phyloP scores from a whole-genome alignment of 2,888 invertebrate genomes.

The Synanthedon tipuliformis region DNA sequence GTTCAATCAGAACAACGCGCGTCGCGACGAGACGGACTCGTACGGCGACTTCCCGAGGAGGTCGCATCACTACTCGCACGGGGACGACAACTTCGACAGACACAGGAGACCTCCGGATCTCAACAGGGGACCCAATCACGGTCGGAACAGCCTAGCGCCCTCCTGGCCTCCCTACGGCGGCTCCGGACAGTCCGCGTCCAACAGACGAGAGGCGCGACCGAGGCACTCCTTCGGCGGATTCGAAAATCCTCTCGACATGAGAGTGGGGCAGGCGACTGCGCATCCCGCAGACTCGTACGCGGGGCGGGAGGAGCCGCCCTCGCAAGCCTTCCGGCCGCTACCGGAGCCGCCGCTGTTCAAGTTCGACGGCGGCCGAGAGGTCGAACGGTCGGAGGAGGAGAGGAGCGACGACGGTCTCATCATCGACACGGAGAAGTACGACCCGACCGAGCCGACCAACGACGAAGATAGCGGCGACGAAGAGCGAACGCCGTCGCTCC shows the following conservation, averaged over 20 bases:
- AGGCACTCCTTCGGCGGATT: slow-evolving; percentile 39
- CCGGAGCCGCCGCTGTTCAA: slow-evolving; percentile 46
- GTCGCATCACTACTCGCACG: slow-evolving; percentile 28
- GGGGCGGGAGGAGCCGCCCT: slow-evolving; percentile 10
- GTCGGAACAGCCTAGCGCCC: slow-evolving; percentile 15
- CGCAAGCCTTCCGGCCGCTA: slow-evolving; percentile 25
- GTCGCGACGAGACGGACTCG: slow-evolving; percentile 24
- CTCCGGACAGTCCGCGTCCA: slow-evolving; percentile 4
- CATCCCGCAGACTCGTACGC: slow-evolving; percentile 69
- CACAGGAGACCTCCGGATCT: slow-evolving; percentile 9
- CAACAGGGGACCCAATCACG: slow-evolving; percentile 9
- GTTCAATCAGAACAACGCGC: slow-evolving; percentile 15
- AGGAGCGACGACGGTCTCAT: slow-evolving; percentile 69
- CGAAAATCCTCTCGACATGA: slow-evolving; percentile 49
- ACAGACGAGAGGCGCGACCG: slow-evolving; percentile 3
- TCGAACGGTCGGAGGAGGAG: slow-evolving; percentile 59
- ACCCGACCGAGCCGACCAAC: slow-evolving; percentile 65
- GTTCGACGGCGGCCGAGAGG: slow-evolving; percentile 38
- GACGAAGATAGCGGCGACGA: slow-evolving; percentile 47
- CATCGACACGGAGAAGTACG: slow-evolving; percentile 71
- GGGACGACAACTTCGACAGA: slow-evolving; percentile 25
- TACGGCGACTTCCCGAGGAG: slow-evolving; percentile 28
- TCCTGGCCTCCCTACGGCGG: slow-evolving; percentile 25
- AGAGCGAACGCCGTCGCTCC: slow-evolving; percentile 10
- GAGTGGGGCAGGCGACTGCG: slow-evolving; percentile 20